Conservation (phyloP, 2,113 vertebrate species). For the Paradoxurus hermaphroditus region DNA sequence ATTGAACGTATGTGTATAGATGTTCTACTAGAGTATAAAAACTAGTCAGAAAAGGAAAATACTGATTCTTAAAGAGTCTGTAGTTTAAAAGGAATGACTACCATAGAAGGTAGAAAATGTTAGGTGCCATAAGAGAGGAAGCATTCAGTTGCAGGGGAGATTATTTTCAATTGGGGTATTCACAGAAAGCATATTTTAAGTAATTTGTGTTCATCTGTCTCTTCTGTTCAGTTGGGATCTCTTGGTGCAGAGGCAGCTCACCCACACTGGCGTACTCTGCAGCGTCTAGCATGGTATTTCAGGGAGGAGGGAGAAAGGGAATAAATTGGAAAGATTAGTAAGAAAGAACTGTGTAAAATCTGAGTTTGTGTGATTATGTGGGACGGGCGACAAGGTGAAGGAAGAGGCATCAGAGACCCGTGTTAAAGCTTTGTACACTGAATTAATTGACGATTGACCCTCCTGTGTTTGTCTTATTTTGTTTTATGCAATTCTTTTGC, state of each 20-base stretch:
- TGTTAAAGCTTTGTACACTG: not conserved
- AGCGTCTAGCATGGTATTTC: not conserved
- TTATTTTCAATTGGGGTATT: not conserved
- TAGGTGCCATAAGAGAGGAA: not conserved
- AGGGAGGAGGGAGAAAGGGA: not conserved
- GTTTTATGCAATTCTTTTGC: slow-evolving; percentile 27
- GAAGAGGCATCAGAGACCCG: not conserved
- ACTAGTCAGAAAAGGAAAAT: not conserved
- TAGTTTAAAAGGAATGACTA: not conserved
- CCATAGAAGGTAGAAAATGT: not conserved
- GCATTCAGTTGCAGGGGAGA: not conserved
- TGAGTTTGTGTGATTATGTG: not conserved
- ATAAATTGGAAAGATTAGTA: not conserved
- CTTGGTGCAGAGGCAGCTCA: not conserved
- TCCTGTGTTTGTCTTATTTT: slow-evolving; percentile 30
- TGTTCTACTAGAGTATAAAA: slow-evolving; percentile 3
- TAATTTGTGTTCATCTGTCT: not conserved
- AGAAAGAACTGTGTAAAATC: slow-evolving; percentile 35
- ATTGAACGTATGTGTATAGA: not conserved
- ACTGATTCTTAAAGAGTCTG: not conserved
- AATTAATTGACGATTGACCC: not conserved
- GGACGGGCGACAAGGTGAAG: not conserved
- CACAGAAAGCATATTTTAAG: slow-evolving; percentile 11
- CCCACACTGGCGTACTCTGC: not conserved
- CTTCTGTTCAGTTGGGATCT: not conserved